Evolutionary conservation across 2,888 invertebrate genomes (phyloP).

Genomic region (Chrysina gloriosa): DNA sequence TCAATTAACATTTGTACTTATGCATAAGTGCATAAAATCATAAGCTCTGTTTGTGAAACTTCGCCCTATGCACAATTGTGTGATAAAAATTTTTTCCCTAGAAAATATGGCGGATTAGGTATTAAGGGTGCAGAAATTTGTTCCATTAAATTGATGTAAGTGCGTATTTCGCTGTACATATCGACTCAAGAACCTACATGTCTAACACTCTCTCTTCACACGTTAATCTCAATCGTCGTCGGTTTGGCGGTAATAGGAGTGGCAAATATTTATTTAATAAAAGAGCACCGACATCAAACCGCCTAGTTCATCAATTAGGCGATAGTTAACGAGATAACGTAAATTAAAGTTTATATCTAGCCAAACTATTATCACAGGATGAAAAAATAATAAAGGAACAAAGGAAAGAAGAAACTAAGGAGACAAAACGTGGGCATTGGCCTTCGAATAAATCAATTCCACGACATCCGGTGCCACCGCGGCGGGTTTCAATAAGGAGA

Average conservation of each 20-base stretch:
- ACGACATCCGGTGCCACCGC: slow-evolving; percentile 46
- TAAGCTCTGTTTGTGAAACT: too few relatives aligned
- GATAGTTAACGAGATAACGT: slow-evolving; percentile 33
- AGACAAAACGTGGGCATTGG: slow-evolving; percentile 41
- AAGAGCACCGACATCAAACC: slow-evolving; percentile 7
- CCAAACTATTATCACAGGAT: slow-evolving; percentile 23
- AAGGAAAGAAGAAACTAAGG: slow-evolving; percentile 30
- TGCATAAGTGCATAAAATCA: too few relatives aligned
- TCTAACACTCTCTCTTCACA: background rate
- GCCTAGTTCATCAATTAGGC: slow-evolving; percentile 32
- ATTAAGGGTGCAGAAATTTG: too few relatives aligned
- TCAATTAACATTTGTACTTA: too few relatives aligned
- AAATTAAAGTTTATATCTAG: slow-evolving; percentile 24
- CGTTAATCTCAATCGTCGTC: slow-evolving; percentile 4
- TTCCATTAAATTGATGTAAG: too few relatives aligned
- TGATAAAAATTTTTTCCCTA: too few relatives aligned
- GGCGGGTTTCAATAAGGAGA: slow-evolving; percentile 38
- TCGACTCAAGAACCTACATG: too few relatives aligned
- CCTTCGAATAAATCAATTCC: slow-evolving; percentile 47
- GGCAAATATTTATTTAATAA: slow-evolving; percentile 30
- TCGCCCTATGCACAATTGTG: too few relatives aligned
- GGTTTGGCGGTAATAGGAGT: background rate
- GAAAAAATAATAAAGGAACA: slow-evolving; percentile 41
- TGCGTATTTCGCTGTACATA: too few relatives aligned
- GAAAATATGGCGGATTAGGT: too few relatives aligned